These are phyloP conservation scores for Minunthozetes semirufus DNA, from an alignment of 2,888 invertebrate genomes.

Conservation along the genomic window DNA sequence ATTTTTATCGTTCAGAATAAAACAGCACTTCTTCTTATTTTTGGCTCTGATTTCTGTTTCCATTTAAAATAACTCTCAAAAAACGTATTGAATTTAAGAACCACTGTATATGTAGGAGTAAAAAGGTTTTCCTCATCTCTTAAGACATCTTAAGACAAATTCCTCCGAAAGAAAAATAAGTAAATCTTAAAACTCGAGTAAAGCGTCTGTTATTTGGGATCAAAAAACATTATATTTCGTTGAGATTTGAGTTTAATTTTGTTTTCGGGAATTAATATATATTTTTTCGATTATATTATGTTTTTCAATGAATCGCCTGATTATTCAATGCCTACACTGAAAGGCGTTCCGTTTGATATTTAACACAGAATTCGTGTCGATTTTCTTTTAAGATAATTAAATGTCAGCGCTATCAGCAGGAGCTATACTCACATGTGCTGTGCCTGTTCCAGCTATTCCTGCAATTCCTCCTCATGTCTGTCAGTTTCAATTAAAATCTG, in stretches of 20 bases:
- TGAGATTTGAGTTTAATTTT: background rate
- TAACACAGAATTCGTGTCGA: conserved; percentile 12
- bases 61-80: no score
- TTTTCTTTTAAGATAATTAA: conserved; percentile 15
- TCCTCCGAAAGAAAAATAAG: no score
- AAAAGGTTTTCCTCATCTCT: no score
- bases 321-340: background rate
- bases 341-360: conserved; percentile 4
- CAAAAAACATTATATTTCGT: background rate
- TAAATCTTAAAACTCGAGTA: no score
- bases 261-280: background rate
- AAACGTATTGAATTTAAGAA: no score
- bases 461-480: background rate
- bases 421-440: background rate
- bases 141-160: no score
- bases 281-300: background rate
- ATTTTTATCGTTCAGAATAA: conserved; percentile 12
- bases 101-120: no score
- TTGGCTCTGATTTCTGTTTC: background rate
- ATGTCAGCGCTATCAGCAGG: conserved; percentile 29
- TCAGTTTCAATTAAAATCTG: conserved; percentile 21
- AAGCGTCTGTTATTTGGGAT: background rate
- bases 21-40: background rate
- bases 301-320: background rate
- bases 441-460: no score